These are phyloP conservation scores for Drosophila equinoxialis DNA, from an alignment of 1,140 invertebrate genomes.

Conservation along the genomic window DNA sequence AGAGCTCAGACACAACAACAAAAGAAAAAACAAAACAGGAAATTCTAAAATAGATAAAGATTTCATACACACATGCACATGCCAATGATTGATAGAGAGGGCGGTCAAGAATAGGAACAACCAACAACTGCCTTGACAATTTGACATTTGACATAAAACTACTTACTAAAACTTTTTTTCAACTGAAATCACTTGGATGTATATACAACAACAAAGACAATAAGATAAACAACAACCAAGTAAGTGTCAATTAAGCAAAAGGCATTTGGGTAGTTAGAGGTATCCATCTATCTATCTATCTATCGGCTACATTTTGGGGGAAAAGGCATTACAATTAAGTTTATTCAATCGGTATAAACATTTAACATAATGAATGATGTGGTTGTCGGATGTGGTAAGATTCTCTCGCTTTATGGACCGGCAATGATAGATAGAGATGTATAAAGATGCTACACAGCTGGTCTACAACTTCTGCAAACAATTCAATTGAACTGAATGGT, in stretches of 20 bases:
- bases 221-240: conserved; percentile 30
- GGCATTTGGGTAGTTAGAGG: conserved; percentile 4
- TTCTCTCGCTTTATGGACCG: conserved; percentile 5
- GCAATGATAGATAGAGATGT: conserved; percentile 12
- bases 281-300: too few relatives aligned
- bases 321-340: conserved; percentile 5
- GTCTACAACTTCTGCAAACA: not conserved
- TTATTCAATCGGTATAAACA: conserved; percentile 19
- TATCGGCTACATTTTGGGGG: not conserved
- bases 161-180: conserved; percentile 52
- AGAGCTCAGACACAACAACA: not conserved
- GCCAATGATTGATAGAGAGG: conserved; percentile 45
- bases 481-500: not conserved
- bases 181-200: conserved; percentile 22
- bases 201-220: conserved; percentile 29
- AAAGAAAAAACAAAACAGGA: conserved; percentile 3
- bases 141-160: conserved; percentile 65
- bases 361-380: conserved; percentile 24
- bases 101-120: conserved; percentile 35
- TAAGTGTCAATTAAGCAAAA: conserved; percentile 64
- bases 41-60: conserved; percentile 42
- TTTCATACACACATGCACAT: conserved; percentile 34
- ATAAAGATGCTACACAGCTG: not conserved
- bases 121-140: conserved; percentile 43
- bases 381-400: conserved; percentile 10